Conservation (phyloP, 1,140 invertebrate genomes). For the Hetaerina americana region DNA sequence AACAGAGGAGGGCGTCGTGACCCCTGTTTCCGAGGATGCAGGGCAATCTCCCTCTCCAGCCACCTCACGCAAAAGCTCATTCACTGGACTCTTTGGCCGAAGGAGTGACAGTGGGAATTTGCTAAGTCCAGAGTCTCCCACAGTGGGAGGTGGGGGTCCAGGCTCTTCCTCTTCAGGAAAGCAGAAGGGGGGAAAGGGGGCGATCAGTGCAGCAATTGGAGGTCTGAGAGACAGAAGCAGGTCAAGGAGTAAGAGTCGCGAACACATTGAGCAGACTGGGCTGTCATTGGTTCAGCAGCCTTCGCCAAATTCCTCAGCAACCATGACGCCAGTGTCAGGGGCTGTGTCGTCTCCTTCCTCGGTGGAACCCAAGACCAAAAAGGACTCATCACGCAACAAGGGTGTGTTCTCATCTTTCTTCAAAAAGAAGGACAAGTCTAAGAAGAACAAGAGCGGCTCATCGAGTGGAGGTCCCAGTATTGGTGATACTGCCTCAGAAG, state of each 20-base stretch:
- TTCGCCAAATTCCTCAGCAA: conserved; percentile 29
- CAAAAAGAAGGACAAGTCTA: conserved; percentile 34
- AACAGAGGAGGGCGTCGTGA: conserved; percentile 24
- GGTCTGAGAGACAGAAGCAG: conserved; percentile 27
- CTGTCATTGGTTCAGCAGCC: conserved; percentile 19
- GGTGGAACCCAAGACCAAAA: conserved; percentile 23
- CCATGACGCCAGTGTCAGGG: conserved; percentile 25
- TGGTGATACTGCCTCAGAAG: conserved; percentile 1
- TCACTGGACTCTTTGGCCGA: conserved; percentile 61
- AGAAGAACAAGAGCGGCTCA: conserved; percentile 20
- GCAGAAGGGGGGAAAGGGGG: not conserved
- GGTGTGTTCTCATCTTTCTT: conserved; percentile 36
- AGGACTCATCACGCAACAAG: conserved; percentile 32
- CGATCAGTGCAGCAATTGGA: conserved; percentile 25
- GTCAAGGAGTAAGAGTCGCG: conserved; percentile 50
- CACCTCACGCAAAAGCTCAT: conserved; percentile 60
- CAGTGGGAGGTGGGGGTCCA: conserved; percentile 24
- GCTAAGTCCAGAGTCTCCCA: conserved; percentile 52
- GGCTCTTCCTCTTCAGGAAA: too few relatives aligned
- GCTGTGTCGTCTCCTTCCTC: too few relatives aligned
- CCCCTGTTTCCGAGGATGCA: conserved; percentile 33
- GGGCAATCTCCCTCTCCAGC: conserved; percentile 40
- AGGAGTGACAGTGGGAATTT: conserved; percentile 29
- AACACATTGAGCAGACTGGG: conserved; percentile 19
- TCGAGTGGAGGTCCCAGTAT: conserved; percentile 7